Conservation (phyloP, 2,888 invertebrate species). For the Endomychus coccineus region DNA sequence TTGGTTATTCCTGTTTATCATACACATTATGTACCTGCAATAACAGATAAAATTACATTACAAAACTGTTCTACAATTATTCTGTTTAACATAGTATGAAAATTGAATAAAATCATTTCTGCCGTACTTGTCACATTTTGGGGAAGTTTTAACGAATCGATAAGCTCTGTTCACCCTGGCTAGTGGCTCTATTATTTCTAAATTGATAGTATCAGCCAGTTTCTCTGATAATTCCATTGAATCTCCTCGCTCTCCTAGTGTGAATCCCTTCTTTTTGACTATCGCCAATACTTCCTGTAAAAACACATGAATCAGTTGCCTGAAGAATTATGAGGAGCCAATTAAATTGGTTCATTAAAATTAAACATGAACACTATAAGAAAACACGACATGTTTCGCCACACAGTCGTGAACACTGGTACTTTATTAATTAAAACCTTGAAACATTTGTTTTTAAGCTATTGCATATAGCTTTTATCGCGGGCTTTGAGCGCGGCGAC, state of each 20-base stretch:
- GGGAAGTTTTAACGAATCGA: constrained; percentile 60
- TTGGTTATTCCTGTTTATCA: constrained; percentile 61
- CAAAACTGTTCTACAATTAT: too few relatives aligned
- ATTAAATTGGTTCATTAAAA: too few relatives aligned
- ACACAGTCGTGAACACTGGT: too few relatives aligned
- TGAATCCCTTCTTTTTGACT: constrained; percentile 62
- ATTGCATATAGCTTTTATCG: too few relatives aligned
- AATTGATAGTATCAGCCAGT: constrained; percentile 70
- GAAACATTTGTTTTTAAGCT: too few relatives aligned
- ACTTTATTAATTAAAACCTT: too few relatives aligned
- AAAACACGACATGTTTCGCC: too few relatives aligned
- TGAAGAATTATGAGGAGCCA: too few relatives aligned
- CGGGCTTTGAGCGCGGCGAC: too few relatives aligned
- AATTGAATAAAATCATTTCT: background rate
- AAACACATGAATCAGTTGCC: too few relatives aligned
- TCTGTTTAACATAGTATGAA: too few relatives aligned
- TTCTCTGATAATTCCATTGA: constrained; percentile 66
- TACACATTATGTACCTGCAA: constrained; percentile 62
- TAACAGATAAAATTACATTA: constrained; percentile 8
- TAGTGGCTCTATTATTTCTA: constrained; percentile 76
- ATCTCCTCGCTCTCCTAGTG: constrained; percentile 56
- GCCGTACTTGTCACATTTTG: constrained; percentile 58
- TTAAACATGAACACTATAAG: too few relatives aligned
- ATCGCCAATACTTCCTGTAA: constrained; percentile 62
- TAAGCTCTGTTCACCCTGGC: constrained; percentile 77